phyloP scores from a whole-genome alignment of 2,797 vertebrate species.

The Vipera ursinii region DNA sequence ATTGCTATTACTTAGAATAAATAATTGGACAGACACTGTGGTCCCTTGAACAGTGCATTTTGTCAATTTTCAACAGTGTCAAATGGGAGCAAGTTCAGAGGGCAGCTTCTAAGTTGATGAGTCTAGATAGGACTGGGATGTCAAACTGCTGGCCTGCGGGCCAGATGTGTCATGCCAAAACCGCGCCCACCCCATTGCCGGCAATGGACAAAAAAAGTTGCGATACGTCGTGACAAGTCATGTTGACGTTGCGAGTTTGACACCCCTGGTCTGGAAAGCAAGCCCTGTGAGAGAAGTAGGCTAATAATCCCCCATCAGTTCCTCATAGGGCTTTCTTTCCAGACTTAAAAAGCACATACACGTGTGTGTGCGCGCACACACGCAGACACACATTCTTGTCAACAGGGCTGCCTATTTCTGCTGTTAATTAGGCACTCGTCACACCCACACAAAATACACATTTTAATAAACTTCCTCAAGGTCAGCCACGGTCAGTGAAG shows the following conservation, averaged over 20 bases:
- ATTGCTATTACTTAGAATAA: neutral
- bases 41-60: neutral
- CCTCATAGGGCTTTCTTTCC: neutral
- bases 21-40: neutral
- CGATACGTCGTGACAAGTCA: too few species aligned
- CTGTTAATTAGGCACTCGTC: neutral
- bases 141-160: too few species aligned
- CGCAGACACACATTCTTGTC: neutral
- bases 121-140: too few species aligned
- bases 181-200: too few species aligned
- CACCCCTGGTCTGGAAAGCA: neutral
- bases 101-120: neutral
- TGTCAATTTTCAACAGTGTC: neutral
- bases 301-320: neutral
- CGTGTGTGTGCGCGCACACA: accelerated
- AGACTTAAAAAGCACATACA: neutral
- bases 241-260: too few species aligned
- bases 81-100: neutral
- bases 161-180: too few species aligned
- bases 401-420: neutral
- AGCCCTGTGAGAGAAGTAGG: neutral
- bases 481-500: neutral
- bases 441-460: neutral
- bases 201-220: too few species aligned
- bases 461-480: neutral